A percentile compares a stretch with the other conserved stretches of the same genome.
Conservation (phyloP, 2,888 invertebrate species). For the Odiellus spinosus region DNA sequence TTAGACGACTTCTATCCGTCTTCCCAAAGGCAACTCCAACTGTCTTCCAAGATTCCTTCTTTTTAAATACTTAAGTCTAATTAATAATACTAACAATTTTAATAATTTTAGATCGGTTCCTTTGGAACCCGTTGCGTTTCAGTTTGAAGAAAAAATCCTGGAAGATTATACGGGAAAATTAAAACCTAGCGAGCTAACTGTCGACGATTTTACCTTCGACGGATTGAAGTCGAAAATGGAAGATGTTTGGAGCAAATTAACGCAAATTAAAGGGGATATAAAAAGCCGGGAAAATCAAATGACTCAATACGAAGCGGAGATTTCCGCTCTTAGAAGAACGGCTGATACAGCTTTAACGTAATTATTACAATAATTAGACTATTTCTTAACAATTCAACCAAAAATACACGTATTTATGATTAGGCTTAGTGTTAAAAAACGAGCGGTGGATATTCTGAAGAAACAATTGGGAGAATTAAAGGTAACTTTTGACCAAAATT, state of each 20-base stretch:
- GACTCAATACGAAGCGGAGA: slow-evolving; percentile 25
- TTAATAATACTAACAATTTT: background rate
- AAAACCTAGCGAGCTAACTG: slow-evolving; percentile 68
- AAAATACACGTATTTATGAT: slow-evolving; percentile 1
- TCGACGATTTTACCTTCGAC: slow-evolving; percentile 82
- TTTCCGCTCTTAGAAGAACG: slow-evolving; percentile 20
- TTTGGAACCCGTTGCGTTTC: slow-evolving; percentile 52
- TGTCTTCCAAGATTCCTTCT: no score
- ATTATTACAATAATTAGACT: slow-evolving; percentile 3
- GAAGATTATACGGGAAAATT: slow-evolving; percentile 76
- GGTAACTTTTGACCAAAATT: no score
- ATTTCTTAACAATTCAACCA: background rate
- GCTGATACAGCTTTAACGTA: slow-evolving; percentile 17
- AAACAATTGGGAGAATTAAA: slow-evolving; percentile 63
- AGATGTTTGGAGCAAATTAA: slow-evolving; percentile 2
- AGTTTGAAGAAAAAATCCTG: slow-evolving; percentile 71
- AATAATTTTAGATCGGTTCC: slow-evolving; percentile 9
- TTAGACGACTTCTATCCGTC: no score
- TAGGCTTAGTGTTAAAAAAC: slow-evolving; percentile 24
- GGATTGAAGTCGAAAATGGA: slow-evolving; percentile 51
- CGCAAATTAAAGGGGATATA: slow-evolving; percentile 27
- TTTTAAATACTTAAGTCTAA: background rate
- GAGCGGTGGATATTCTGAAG: slow-evolving; percentile 29
- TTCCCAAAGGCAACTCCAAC: no score
- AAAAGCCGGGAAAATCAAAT: slow-evolving; percentile 18